phyloP scores from a whole-genome alignment of 2,797 vertebrate species.

The Dallia pectoralis region DNA sequence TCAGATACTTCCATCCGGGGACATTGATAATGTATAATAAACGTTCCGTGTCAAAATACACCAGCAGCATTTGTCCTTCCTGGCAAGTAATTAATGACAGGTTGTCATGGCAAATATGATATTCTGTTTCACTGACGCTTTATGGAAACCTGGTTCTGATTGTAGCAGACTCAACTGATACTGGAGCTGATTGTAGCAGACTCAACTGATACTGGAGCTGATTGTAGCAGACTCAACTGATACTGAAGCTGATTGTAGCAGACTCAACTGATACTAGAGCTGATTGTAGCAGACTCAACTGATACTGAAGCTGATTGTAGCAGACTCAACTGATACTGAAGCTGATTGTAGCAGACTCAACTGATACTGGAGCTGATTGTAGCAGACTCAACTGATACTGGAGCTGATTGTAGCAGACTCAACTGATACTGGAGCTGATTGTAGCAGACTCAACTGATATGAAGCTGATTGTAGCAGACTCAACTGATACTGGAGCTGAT shows the following conservation, averaged over 20 bases:
- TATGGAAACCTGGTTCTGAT: conserved; percentile 3
- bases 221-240: not conserved
- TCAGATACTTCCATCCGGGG: conserved; percentile 10
- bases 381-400: not conserved
- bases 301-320: not conserved
- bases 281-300: not conserved
- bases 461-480: not conserved
- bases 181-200: not conserved
- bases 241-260: not conserved
- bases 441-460: not conserved
- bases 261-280: not conserved
- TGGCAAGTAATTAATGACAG: not conserved
- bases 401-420: not conserved
- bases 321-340: not conserved
- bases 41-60: conserved; percentile 8
- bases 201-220: not conserved
- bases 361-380: not conserved
- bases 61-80: not conserved
- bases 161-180: not conserved
- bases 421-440: not conserved
- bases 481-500: not conserved
- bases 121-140: not conserved
- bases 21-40: conserved; percentile 16
- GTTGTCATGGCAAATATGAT: conserved; percentile 1
- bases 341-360: not conserved